These are phyloP conservation scores for Mesocentrotus franciscanus DNA, from an alignment of 53 echinoderm and acorn worm genomes.

Conservation along the genomic window DNA sequence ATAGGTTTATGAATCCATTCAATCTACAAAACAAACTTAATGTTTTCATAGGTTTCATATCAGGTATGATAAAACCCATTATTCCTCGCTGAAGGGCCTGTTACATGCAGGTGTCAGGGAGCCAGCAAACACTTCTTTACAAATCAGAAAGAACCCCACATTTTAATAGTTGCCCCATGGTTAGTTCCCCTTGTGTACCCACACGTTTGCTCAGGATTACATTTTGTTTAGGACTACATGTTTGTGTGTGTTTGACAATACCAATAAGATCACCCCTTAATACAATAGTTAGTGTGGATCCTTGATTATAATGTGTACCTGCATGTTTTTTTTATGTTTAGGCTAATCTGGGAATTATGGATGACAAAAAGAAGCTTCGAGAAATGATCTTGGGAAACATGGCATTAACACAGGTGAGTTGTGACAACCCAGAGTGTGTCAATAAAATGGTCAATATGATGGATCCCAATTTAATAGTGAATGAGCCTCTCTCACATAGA, in stretches of 20 bases:
- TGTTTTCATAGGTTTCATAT: no score
- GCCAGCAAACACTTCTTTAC: not conserved
- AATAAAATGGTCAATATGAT: not conserved
- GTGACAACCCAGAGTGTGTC: not conserved
- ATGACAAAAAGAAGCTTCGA: conserved; percentile 82
- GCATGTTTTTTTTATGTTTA: conserved; percentile 24
- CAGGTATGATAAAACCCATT: no score
- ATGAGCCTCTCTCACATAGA: not conserved
- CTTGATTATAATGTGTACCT: no score
- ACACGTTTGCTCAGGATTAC: no score
- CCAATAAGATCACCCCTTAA: no score
- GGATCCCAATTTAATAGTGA: not conserved
- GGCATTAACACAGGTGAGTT: conserved; percentile 94
- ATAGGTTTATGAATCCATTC: no score
- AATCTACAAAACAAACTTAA: no score
- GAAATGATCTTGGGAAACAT: conserved; percentile 94
- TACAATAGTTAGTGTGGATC: no score
- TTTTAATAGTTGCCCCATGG: not conserved
- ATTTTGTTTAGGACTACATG: no score
- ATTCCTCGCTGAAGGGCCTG: no score
- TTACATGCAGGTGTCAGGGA: not conserved
- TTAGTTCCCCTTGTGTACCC: no score
- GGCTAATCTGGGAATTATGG: conserved; percentile 94
- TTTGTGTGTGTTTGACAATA: no score
- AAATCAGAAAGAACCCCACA: not conserved